A percentile compares a stretch with the other conserved stretches of the same genome.
phyloP scores from a whole-genome alignment of 2,888 invertebrate genomes.

The Pycnomerus fuliginosus region DNA sequence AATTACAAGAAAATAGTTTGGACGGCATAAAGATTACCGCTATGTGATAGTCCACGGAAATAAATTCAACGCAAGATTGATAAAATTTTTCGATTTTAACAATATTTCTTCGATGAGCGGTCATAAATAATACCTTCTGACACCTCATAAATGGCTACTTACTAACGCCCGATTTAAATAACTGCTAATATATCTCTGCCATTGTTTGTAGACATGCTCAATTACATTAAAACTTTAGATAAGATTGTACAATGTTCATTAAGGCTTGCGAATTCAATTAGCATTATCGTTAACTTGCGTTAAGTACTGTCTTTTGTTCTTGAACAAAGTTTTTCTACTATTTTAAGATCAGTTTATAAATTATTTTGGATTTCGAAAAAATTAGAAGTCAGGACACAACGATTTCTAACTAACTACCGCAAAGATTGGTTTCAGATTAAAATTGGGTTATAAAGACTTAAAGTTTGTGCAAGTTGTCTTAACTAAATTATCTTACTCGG shows the following conservation, averaged over 20 bases:
- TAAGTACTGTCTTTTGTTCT: no score
- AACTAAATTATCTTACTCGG: no score
- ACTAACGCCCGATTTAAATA: constrained; percentile 12
- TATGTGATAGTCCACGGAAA: constrained; percentile 20
- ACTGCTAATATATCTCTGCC: constrained; percentile 18
- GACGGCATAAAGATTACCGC: constrained; percentile 23
- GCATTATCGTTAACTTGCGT: constrained; percentile 30
- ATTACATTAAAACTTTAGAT: constrained; percentile 29
- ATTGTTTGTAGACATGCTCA: constrained; percentile 26
- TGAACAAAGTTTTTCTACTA: no score
- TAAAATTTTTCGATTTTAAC: constrained; percentile 5
- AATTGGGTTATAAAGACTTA: no score
- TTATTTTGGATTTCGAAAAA: no score
- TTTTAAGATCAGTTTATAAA: no score
- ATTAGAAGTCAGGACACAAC: no score
- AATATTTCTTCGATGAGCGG: neutral
- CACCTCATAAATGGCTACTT: constrained; percentile 5
- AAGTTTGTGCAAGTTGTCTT: no score
- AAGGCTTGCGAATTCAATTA: constrained; percentile 33
- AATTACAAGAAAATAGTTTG: constrained; percentile 24
- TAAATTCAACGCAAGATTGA: constrained; percentile 16
- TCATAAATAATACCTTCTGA: constrained; percentile 8
- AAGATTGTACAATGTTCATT: constrained; percentile 26
- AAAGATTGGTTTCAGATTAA: no score
- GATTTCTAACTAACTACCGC: no score